Percentiles rank a stretch among this genome's conserved stretches.
These are phyloP conservation scores for Stenodema calcarata DNA, from an alignment of 2,888 invertebrate species.

Conservation along the genomic window DNA sequence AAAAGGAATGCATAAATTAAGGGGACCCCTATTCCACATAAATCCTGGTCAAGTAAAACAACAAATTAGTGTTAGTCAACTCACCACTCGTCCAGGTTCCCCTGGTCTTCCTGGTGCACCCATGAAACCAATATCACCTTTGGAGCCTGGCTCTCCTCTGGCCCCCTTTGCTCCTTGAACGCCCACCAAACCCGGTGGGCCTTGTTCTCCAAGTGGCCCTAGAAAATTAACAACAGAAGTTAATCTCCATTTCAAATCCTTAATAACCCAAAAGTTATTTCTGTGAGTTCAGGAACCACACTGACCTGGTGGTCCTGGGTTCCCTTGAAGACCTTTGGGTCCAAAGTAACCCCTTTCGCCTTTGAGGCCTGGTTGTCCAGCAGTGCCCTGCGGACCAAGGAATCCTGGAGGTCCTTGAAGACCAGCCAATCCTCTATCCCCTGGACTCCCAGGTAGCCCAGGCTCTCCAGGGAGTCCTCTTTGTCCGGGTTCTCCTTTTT, in stretches of 20 bases:
- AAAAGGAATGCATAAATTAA: conserved; percentile 42
- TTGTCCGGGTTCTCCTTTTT: conserved; percentile 77
- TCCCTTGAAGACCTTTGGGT: conserved; percentile 77
- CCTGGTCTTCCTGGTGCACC: conserved; percentile 77
- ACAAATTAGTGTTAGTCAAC: conserved; percentile 1
- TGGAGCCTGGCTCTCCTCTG: conserved; percentile 76
- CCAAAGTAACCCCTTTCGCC: conserved; percentile 77
- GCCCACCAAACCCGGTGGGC: conserved; percentile 68
- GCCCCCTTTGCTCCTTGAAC: conserved; percentile 75
- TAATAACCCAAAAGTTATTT: too few relatives aligned
- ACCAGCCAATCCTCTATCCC: conserved; percentile 61
- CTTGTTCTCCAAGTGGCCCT: conserved; percentile 70
- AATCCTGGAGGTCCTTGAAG: conserved; percentile 71
- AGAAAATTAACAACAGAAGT: too few relatives aligned
- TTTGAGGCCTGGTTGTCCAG: conserved; percentile 72
- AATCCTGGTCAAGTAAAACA: too few relatives aligned
- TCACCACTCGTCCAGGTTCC: conserved; percentile 71
- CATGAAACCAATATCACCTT: conserved; percentile 74
- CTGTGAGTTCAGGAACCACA: not conserved
- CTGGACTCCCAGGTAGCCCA: conserved; percentile 60
- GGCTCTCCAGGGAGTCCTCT: conserved; percentile 74
- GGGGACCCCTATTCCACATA: too few relatives aligned
- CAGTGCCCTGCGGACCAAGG: conserved; percentile 75
- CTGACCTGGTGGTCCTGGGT: conserved; percentile 67
- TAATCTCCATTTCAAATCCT: too few relatives aligned